These are phyloP conservation scores for Cosmia trapezina DNA, from an alignment of 2,888 invertebrate genomes.

Conservation along the genomic window DNA sequence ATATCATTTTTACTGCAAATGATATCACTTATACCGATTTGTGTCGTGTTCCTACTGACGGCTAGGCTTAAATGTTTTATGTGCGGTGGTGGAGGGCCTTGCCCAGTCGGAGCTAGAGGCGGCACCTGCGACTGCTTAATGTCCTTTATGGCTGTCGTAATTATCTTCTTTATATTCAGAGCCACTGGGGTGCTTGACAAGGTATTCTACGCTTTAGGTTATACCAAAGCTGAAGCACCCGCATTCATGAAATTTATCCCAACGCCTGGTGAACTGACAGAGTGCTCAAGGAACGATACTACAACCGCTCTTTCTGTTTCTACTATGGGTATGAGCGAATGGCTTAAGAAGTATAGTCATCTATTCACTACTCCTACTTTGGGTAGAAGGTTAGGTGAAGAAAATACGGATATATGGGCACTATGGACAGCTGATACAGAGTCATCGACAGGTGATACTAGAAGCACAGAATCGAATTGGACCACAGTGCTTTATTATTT, in stretches of 20 bases:
- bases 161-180: slow-evolving; percentile 81
- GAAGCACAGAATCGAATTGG: slow-evolving; percentile 45
- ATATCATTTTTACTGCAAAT: slow-evolving; percentile 83
- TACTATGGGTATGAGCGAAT: slow-evolving; percentile 38
- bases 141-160: slow-evolving; percentile 77
- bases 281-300: slow-evolving; percentile 77
- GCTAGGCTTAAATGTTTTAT: slow-evolving; percentile 81
- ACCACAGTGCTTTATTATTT: slow-evolving; percentile 71
- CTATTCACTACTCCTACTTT: neutral
- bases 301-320: slow-evolving; percentile 7
- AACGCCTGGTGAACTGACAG: slow-evolving; percentile 78
- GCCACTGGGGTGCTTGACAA: slow-evolving; percentile 82
- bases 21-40: slow-evolving; percentile 83
- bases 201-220: slow-evolving; percentile 82
- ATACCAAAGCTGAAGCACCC: slow-evolving; percentile 72
- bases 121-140: slow-evolving; percentile 82
- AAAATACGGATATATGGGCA: neutral
- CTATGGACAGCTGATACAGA: neutral
- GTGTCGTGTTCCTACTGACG: slow-evolving; percentile 80
- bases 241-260: slow-evolving; percentile 70
- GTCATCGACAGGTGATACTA: neutral
- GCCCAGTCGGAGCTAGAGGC: slow-evolving; percentile 76
- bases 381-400: neutral
- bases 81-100: slow-evolving; percentile 83
- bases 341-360: slow-evolving; percentile 40